A percentile compares a stretch with the other conserved stretches of the same genome.
These are phyloP conservation scores for Mystacides longicornis DNA, from an alignment of 2,888 invertebrate species.

Conservation along the genomic window DNA sequence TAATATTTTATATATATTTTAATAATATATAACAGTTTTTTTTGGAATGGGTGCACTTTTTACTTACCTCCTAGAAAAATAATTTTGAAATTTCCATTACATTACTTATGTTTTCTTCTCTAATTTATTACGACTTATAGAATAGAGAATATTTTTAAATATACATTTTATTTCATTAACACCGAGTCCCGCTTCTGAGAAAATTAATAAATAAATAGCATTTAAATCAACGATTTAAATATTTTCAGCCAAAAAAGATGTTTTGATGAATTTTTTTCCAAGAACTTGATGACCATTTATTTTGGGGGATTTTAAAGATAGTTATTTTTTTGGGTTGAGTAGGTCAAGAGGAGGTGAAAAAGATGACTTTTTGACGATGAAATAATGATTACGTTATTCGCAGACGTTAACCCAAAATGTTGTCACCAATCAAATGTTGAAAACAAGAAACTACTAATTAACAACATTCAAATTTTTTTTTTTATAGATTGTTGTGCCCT, in stretches of 20 bases:
- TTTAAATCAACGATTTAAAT: too few relatives aligned
- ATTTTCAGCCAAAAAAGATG: background rate
- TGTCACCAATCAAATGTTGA: background rate
- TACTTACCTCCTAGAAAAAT: conserved; percentile 14
- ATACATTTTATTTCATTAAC: conserved; percentile 15
- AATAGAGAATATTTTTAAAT: conserved; percentile 14
- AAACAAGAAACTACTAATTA: background rate
- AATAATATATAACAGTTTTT: too few relatives aligned
- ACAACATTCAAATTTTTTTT: too few relatives aligned
- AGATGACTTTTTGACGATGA: too few relatives aligned
- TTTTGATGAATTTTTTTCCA: too few relatives aligned
- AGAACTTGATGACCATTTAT: too few relatives aligned
- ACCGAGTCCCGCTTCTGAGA: conserved; percentile 25
- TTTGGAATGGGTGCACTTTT: conserved; percentile 9
- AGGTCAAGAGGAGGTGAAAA: too few relatives aligned
- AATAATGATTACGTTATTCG: too few relatives aligned
- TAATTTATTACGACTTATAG: background rate
- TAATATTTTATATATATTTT: too few relatives aligned
- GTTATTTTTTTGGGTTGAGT: too few relatives aligned
- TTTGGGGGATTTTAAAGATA: too few relatives aligned
- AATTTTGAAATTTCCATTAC: conserved; percentile 1
- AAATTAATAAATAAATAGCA: conserved; percentile 5
- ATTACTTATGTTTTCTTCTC: conserved; percentile 4
- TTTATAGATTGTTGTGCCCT: too few relatives aligned
- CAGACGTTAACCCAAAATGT: background rate